These are phyloP conservation scores for Lasioglossum zephyrum DNA, from an alignment of 2,888 invertebrate genomes.

Conservation along the genomic window DNA sequence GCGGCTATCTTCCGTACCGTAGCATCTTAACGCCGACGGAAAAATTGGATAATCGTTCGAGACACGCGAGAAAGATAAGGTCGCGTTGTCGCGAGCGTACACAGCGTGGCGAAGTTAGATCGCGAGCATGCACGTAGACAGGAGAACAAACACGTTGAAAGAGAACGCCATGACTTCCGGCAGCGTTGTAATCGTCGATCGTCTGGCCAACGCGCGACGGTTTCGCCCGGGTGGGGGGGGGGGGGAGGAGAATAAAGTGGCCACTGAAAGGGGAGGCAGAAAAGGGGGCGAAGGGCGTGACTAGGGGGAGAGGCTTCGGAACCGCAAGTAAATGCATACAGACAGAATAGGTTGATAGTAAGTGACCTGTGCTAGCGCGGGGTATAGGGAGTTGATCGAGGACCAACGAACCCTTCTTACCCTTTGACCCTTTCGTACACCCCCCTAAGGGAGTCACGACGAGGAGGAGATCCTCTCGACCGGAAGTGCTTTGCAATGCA, in stretches of 20 bases:
- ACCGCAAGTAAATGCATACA: slow-evolving; percentile 64
- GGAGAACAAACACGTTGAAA: neutral
- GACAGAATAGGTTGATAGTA: slow-evolving; percentile 63
- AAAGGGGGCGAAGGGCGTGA: slow-evolving; percentile 12
- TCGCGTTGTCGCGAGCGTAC: neutral
- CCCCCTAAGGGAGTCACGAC: slow-evolving; percentile 51
- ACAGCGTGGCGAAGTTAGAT: neutral
- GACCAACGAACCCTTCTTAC: slow-evolving; percentile 79
- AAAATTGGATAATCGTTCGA: slow-evolving; percentile 13
- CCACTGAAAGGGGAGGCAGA: slow-evolving; percentile 23
- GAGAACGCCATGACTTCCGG: slow-evolving; percentile 41
- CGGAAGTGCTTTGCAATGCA: slow-evolving; percentile 75
- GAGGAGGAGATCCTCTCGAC: slow-evolving; percentile 70
- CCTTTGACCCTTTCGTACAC: slow-evolving; percentile 72
- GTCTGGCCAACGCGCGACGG: slow-evolving; percentile 26
- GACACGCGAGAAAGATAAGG: slow-evolving; percentile 11
- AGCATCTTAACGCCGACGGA: slow-evolving; percentile 6
- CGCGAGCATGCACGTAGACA: neutral
- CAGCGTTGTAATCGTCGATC: slow-evolving; percentile 54
- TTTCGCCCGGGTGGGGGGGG: neutral
- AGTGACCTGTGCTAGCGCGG: slow-evolving; percentile 52
- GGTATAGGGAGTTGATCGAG: slow-evolving; percentile 64
- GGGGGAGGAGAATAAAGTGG: slow-evolving; percentile 42
- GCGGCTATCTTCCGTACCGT: neutral
- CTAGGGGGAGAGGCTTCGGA: slow-evolving; percentile 28